Evolutionary conservation across 2,888 invertebrate genomes (phyloP), one percentile per base, ranked within the genome.

Genomic region (Acanthosepion esculentum): DNA sequence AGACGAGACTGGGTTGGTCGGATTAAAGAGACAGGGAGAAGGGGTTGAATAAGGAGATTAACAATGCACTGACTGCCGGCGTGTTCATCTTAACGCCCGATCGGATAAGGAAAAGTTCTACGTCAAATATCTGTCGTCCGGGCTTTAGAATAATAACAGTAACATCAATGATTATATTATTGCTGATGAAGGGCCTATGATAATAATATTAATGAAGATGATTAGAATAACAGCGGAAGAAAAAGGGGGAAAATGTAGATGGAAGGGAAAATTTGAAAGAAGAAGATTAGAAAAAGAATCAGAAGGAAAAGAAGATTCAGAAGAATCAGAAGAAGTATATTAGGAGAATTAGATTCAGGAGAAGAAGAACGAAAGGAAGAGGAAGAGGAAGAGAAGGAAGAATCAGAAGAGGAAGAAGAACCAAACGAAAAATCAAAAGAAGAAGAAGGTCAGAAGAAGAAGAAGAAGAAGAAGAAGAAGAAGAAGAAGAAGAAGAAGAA

Each of bases 91-190:
- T 78, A 78, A 15, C 78, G 78, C n/a, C 33, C n/a, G 78, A 78
- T 78, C 78, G 78, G 78, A 78, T 78, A 12, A 78, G 78, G 78
- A 78, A 78, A 78, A 78, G n/a, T n/a, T 78, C n/a, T n/a, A 78
- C 78, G 78, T 78, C 78, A 78, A 78, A 78, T 78, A 78, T 78
- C n/a, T 78, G 78, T 78, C 78, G 78, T 78, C 15, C n/a, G 15
- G 78, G n/a, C n/a, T 33, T 78, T 78, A 33, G 1, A 33, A 78
- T 78, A 78, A 78, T 33, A 78, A 78, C 33, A n/a, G n/a, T 12
- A 78, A 12, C 78, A n/a, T 33, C 78, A 33, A 78, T 78, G n/a
- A 33, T 78, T 78, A 78, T 78, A n/a, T 78, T 78, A 33, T 78
- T 2, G 78, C 18, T n/a, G 78, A 78, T 78, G n/a, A 78, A 33